phyloP scores from a whole-genome alignment of 2,888 invertebrate genomes.

The Ypsolopha sequella region DNA sequence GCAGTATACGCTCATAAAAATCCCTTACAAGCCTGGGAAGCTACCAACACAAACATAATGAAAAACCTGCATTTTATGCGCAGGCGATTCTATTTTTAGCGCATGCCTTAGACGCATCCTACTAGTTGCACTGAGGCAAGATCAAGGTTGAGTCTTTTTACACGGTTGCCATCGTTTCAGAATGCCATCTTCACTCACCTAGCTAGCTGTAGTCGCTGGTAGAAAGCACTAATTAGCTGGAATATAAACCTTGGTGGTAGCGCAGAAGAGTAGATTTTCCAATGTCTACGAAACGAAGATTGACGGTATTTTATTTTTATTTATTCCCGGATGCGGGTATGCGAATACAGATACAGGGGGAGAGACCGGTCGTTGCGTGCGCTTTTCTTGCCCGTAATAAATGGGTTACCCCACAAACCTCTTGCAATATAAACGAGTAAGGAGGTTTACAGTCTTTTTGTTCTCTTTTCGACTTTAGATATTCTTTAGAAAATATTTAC shows the following conservation, averaged over 20 bases:
- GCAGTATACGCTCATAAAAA: constrained; percentile 32
- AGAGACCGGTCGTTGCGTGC: constrained; percentile 48
- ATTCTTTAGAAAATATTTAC: neutral
- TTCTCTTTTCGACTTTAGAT: no score
- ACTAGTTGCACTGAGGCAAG: constrained; percentile 54
- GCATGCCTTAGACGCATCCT: constrained; percentile 50
- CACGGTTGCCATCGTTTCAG: constrained; percentile 29
- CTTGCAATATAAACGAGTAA: constrained; percentile 50
- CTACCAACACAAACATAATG: constrained; percentile 34
- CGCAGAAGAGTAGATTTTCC: neutral
- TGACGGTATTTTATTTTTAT: constrained; percentile 14
- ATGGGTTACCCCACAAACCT: constrained; percentile 69
- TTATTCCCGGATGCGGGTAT: constrained; percentile 52
- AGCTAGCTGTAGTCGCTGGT: constrained; percentile 20
- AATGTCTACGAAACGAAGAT: neutral
- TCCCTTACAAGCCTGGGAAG: constrained; percentile 47
- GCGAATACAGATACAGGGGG: constrained; percentile 27
- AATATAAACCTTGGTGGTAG: neutral
- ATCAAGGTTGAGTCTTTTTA: constrained; percentile 55
- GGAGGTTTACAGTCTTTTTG: neutral
- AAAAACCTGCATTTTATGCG: constrained; percentile 55
- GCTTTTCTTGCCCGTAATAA: constrained; percentile 42
- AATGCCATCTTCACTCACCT: constrained; percentile 44
- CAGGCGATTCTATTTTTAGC: constrained; percentile 56
- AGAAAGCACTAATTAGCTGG: neutral